Evolutionary conservation across 2,797 vertebrate genomes (phyloP).

Genomic region (Ciconia nigra): DNA sequence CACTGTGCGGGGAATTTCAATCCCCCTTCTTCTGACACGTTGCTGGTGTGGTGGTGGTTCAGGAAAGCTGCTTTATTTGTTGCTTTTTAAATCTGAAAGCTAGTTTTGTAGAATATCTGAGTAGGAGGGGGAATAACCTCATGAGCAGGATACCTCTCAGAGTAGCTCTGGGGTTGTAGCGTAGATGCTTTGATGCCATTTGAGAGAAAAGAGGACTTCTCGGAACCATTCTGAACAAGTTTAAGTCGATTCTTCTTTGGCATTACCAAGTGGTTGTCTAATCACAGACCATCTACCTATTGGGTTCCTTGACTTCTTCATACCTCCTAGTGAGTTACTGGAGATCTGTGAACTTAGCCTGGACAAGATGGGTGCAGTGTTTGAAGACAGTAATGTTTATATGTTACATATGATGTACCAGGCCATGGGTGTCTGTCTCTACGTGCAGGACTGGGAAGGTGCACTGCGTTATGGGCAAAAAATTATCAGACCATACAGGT

Average conservation of each 20-base stretch:
- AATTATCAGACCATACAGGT: slow-evolving; percentile 91
- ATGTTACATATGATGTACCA: slow-evolving; percentile 99
- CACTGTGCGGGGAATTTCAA: neutral
- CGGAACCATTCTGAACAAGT: neutral
- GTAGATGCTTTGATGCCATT: neutral
- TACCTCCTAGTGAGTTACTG: slow-evolving; percentile 89
- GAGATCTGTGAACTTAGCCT: slow-evolving; percentile 94
- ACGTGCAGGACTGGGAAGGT: slow-evolving; percentile 92
- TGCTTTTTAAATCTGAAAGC: neutral
- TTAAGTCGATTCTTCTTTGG: neutral
- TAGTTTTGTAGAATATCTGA: neutral
- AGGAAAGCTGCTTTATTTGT: neutral
- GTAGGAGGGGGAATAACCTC: neutral
- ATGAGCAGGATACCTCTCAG: neutral
- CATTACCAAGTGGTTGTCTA: neutral
- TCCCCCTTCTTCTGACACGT: neutral
- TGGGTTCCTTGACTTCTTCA: slow-evolving; percentile 81
- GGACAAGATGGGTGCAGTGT: slow-evolving; percentile 90
- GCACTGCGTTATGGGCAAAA: slow-evolving; percentile 90
- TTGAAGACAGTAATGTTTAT: slow-evolving; percentile 90
- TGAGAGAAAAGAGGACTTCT: neutral
- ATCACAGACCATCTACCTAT: neutral
- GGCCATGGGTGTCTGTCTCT: slow-evolving; percentile 95
- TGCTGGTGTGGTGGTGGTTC: neutral
- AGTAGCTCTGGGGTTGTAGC: neutral